Evolutionary conservation across 2,888 invertebrate species (phyloP).

Genomic region (Acleris laterana): DNA sequence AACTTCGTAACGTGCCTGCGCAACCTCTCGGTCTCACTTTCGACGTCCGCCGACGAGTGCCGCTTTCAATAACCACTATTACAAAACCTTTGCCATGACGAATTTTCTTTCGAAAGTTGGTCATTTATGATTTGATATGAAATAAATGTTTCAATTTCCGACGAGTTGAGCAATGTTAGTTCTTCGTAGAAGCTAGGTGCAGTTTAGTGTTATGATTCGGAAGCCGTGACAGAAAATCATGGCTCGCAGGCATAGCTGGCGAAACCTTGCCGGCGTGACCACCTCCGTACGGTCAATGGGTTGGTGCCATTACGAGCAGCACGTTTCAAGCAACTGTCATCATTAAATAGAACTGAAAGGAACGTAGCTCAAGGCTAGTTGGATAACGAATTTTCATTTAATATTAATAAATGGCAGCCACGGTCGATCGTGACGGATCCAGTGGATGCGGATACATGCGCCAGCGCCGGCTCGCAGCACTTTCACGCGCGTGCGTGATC

Average conservation of each 20-base stretch:
- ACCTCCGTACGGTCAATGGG: conserved; percentile 60
- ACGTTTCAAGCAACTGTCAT: conserved; percentile 79
- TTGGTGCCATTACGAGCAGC: conserved; percentile 69
- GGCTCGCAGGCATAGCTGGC: conserved; percentile 39
- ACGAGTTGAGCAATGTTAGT: conserved; percentile 24
- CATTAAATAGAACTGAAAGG: conserved; percentile 82
- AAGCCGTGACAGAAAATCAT: conserved; percentile 41
- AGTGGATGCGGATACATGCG: conserved; percentile 68
- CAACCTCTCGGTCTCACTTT: conserved; percentile 82
- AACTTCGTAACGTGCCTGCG: conserved; percentile 82
- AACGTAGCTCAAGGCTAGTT: conserved; percentile 77
- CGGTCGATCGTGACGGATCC: conserved; percentile 74
- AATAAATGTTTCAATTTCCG: conserved; percentile 24
- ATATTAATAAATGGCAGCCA: conserved; percentile 79
- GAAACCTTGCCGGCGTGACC: conserved; percentile 60
- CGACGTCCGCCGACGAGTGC: conserved; percentile 72
- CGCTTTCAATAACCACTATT: conserved; percentile 75
- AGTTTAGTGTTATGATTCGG: conserved; percentile 28
- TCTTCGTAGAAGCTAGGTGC: conserved; percentile 18
- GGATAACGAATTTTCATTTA: conserved; percentile 83
- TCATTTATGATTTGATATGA: conserved; percentile 53
- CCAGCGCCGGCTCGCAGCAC: conserved; percentile 56
- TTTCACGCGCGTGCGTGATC: conserved; percentile 63
- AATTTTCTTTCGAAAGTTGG: conserved; percentile 77
- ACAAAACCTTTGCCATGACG: conserved; percentile 77